phyloP scores from a whole-genome alignment of 2,797 vertebrate species.

The Xenentodon cancila region DNA sequence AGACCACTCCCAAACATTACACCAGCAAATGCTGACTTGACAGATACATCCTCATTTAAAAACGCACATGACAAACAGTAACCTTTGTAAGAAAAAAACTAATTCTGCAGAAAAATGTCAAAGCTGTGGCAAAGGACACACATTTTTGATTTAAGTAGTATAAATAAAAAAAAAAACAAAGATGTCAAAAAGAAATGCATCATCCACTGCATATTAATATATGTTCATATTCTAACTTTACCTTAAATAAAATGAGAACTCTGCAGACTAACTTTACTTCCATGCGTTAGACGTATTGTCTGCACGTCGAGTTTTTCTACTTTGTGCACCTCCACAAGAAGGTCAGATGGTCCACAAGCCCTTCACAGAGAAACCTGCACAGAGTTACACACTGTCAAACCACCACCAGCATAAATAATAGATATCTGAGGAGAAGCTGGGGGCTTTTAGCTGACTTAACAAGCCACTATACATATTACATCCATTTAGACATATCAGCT shows the following conservation, averaged over 20 bases:
- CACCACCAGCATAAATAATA: constrained; percentile 67
- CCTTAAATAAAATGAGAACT: not conserved
- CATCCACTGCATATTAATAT: constrained; percentile 42
- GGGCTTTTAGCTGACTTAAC: constrained; percentile 73
- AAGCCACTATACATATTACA: constrained; percentile 66
- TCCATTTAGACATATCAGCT: constrained; percentile 61
- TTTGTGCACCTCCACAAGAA: not conserved
- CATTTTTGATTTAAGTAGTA: not conserved
- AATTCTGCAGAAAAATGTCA: not conserved
- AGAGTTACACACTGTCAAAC: constrained; percentile 54
- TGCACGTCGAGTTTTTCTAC: not conserved
- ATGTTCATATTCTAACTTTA: not conserved
- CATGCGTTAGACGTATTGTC: constrained; percentile 5
- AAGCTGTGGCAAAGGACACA: not conserved
- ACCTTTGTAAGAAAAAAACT: not conserved
- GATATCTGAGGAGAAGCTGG: constrained; percentile 53
- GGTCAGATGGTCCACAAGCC: constrained; percentile 6
- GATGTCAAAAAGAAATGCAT: constrained; percentile 26
- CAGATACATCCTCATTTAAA: not conserved
- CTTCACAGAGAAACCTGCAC: constrained; percentile 28
- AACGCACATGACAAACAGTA: not conserved
- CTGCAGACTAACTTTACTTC: constrained; percentile 12
- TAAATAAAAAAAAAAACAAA: not conserved
- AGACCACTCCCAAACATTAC: constrained; percentile 63
- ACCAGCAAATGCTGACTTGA: not conserved